A percentile compares a stretch with the other conserved stretches of the same genome.
Evolutionary conservation across 2,888 invertebrate species (phyloP).

Genomic region (Microplitis manilae): DNA sequence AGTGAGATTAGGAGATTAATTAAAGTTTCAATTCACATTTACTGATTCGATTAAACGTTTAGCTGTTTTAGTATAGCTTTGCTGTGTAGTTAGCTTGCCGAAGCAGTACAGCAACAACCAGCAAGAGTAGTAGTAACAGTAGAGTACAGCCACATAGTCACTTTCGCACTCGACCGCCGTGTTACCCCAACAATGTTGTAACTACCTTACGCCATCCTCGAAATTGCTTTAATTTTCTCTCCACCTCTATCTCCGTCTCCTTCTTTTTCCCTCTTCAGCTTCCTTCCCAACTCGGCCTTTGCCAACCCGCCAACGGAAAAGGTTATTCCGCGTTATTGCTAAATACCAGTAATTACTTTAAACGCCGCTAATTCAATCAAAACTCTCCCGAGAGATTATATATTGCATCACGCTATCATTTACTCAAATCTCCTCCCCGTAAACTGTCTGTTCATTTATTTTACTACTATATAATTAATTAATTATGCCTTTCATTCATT

Average conservation of each 20-base stretch:
- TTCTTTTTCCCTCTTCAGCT: conserved; percentile 17
- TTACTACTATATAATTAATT: background rate
- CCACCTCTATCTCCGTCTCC: conserved; percentile 39
- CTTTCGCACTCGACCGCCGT: conserved; percentile 30
- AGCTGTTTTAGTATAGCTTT: background rate
- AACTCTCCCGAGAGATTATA: conserved; percentile 31
- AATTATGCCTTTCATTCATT: background rate
- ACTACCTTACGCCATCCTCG: conserved; percentile 51
- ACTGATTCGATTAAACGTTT: conserved; percentile 37
- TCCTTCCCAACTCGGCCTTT: conserved; percentile 11
- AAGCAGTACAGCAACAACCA: conserved; percentile 6
- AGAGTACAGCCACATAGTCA: conserved; percentile 20
- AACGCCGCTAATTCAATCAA: conserved; percentile 44
- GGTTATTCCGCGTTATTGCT: conserved; percentile 43
- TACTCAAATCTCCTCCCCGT: background rate
- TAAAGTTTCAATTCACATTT: conserved; percentile 40
- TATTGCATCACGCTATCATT: conserved; percentile 15
- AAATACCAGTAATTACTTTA: conserved; percentile 45
- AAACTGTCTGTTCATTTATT: background rate
- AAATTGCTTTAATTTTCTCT: conserved; percentile 54
- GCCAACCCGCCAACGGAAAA: conserved; percentile 22
- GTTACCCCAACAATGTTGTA: conserved; percentile 51
- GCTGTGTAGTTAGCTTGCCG: background rate
- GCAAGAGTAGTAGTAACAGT: background rate
- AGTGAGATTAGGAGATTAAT: conserved; percentile 28